Evolutionary conservation across 2,888 invertebrate genomes (phyloP).

Genomic region (Argyra leucocephala): DNA sequence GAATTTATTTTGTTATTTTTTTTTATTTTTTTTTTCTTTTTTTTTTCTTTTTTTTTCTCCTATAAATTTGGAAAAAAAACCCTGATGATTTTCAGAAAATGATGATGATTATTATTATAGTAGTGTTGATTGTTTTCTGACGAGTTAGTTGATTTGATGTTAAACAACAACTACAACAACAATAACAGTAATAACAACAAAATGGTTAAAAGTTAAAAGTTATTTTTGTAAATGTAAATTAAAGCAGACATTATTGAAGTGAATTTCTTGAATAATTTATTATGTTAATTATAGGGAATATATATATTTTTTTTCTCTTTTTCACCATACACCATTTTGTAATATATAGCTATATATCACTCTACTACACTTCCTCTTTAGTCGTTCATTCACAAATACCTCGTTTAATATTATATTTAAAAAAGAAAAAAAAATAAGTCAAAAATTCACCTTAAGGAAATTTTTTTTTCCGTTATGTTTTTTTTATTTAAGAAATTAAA

Average conservation of each 20-base stretch:
- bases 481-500: neutral
- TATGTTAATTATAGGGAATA: neutral
- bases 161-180: neutral
- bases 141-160: slow-evolving; percentile 1
- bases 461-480: neutral
- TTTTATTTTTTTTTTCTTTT: too few relatives aligned
- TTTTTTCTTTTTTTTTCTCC: too few relatives aligned
- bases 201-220: neutral
- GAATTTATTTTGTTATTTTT: too few relatives aligned
- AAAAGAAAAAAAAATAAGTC: too few relatives aligned
- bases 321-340: neutral
- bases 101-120: neutral
- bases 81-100: neutral
- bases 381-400: too few relatives aligned
- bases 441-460: neutral
- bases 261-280: slow-evolving; percentile 4
- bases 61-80: too few relatives aligned
- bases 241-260: slow-evolving; percentile 6
- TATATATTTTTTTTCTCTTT: neutral
- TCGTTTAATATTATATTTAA: too few relatives aligned
- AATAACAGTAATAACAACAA: neutral
- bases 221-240: slow-evolving; percentile 3
- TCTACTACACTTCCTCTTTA: too few relatives aligned
- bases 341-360: too few relatives aligned
- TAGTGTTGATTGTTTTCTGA: neutral